Percentiles rank a stretch among this genome's conserved stretches.
Conservation (phyloP, 2,113 vertebrate species). For the Archilochus colubris region DNA sequence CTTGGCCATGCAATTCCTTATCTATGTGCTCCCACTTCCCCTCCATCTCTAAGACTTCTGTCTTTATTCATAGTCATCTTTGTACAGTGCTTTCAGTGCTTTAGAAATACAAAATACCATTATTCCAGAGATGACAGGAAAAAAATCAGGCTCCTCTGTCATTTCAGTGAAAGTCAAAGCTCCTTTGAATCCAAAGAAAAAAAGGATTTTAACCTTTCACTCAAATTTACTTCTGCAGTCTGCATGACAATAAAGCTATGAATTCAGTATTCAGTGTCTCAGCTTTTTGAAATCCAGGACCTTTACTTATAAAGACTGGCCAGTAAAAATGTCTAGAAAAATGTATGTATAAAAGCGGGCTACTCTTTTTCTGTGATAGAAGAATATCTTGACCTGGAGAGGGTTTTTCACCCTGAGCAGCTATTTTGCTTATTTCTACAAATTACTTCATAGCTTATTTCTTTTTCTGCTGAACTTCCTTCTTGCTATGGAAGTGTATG, state of each 20-base stretch:
- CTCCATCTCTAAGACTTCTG: background rate
- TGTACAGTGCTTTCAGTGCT: background rate
- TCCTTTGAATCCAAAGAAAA: background rate
- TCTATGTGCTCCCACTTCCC: background rate
- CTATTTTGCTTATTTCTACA: background rate
- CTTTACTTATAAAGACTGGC: background rate
- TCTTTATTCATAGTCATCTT: background rate
- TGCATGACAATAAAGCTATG: background rate
- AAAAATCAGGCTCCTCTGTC: background rate
- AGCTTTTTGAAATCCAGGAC: background rate
- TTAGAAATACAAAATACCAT: background rate
- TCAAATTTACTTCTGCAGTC: background rate
- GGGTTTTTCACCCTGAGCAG: background rate
- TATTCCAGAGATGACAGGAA: background rate
- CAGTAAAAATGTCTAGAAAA: background rate
- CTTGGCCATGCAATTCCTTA: background rate
- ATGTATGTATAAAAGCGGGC: background rate
- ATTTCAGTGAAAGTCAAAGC: background rate
- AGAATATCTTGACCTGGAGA: background rate
- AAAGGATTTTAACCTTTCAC: background rate
- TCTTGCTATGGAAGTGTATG: background rate
- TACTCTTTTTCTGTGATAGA: background rate
- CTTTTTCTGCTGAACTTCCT: background rate
- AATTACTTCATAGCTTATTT: background rate
- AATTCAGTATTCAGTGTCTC: background rate